Evolutionary conservation across 2,797 vertebrate genomes (phyloP), one percentile per base, ranked within the genome.

Genomic region (Esox masquinongy): DNA sequence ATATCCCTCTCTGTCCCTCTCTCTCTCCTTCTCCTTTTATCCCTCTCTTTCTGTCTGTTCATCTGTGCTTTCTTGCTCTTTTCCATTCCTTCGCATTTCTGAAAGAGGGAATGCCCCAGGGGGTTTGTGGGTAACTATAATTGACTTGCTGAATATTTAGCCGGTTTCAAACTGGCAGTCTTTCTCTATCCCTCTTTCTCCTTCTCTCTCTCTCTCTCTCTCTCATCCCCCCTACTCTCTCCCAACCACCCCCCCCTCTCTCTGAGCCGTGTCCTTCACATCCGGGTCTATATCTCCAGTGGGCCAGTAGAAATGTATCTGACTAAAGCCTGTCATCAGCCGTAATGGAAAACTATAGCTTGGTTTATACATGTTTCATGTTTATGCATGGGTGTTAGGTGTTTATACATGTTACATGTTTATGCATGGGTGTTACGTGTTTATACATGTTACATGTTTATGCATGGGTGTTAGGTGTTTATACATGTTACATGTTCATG

Each of bases 141-240:
- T 82, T 87, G 88, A 88, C 85, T 86, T 74, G 51, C 79, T 59
- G 71, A 84, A 78, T 76, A 73, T 83, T 86, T 76, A 77, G 79
- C 68, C 82, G 80, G 83, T 83, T 82, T 78, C 70, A 68, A 84
- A 79, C 70, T 80, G 73, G 74, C 80, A 80, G 78, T 81, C 66
- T 59, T 24, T 43, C 70, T 11, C 22, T 29, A 17, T 15, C n/a
- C n/a, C 47, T 31, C 43, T 49, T 59, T 59, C 19, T 43, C 70
- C 6, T 16, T 29, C 11, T 15, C n/a, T 16, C 47, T 31, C 43
- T 49, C 63, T 31, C 29, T 15, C 29, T 67, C 29, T 67, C 64
- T 15, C 26, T 67, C 31, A 16, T 26, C 64, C 24, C 31, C 12
- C 17, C 22, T 16, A 24, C 29, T 34, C 16, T 7, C 64, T 34